These are phyloP conservation scores for Menidia menidia DNA, from an alignment of 2,797 vertebrate genomes.

Conservation along the genomic window DNA sequence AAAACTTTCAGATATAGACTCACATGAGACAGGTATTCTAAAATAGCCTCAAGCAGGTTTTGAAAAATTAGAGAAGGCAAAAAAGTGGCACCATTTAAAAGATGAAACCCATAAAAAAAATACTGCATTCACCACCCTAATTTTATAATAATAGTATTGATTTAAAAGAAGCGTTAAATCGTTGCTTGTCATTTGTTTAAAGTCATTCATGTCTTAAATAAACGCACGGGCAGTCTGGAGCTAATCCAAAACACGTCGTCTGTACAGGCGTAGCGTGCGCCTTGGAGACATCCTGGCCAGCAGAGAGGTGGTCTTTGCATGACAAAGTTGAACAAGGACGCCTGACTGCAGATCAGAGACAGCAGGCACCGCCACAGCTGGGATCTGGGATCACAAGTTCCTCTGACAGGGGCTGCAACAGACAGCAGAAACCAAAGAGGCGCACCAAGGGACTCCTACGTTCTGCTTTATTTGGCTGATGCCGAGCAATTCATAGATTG, in stretches of 20 bases:
- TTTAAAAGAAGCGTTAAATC: too few relatives aligned
- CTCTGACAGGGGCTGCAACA: constrained; percentile 24
- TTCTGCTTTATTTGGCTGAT: neutral
- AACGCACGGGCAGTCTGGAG: constrained; percentile 8
- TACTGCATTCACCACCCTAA: too few relatives aligned
- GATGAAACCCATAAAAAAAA: too few relatives aligned
- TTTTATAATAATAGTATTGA: too few relatives aligned
- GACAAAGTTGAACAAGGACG: constrained; percentile 59
- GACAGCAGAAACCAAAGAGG: constrained; percentile 17
- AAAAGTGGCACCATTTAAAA: too few relatives aligned
- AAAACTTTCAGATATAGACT: too few relatives aligned
- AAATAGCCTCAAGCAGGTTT: too few relatives aligned
- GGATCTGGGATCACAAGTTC: constrained; percentile 6
- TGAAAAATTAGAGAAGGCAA: too few relatives aligned
- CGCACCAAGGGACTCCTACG: constrained; percentile 5
- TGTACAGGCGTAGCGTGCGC: constrained; percentile 59
- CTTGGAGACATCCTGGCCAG: constrained; percentile 49
- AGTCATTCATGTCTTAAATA: neutral
- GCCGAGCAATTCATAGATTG: constrained; percentile 15
- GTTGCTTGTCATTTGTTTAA: too few relatives aligned
- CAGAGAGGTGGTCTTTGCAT: constrained; percentile 75
- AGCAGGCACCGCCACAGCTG: constrained; percentile 37
- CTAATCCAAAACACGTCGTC: constrained; percentile 48
- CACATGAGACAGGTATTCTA: too few relatives aligned
- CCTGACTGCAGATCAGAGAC: constrained; percentile 57